A percentile compares a stretch with the other conserved stretches of the same genome.
These are phyloP conservation scores for Arizona elegans DNA, from an alignment of 2,113 vertebrate species.

Conservation along the genomic window DNA sequence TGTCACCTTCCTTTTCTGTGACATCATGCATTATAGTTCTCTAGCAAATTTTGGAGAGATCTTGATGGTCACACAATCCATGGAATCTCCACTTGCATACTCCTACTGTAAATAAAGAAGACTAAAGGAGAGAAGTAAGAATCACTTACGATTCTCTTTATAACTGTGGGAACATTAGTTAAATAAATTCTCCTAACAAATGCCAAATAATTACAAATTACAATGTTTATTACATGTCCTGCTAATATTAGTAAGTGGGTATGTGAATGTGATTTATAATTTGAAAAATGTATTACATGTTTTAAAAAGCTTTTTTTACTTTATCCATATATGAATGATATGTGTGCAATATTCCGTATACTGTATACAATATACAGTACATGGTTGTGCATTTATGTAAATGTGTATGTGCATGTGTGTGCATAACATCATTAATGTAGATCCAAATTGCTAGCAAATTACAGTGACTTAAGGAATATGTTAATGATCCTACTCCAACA, in stretches of 20 bases:
- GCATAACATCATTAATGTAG: constrained; percentile 68
- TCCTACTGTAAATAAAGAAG: not conserved
- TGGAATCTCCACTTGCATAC: not conserved
- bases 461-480: constrained; percentile 72
- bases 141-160: not conserved
- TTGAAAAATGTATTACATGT: constrained; percentile 9
- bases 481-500: constrained; percentile 71
- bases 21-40: not conserved
- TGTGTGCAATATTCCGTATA: constrained; percentile 37
- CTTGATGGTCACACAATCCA: not conserved
- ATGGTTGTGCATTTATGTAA: not conserved
- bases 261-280: not conserved
- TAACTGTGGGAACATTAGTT: not conserved
- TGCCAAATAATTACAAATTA: not conserved
- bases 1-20: not conserved
- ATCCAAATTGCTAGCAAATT: constrained; percentile 72
- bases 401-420: constrained; percentile 46
- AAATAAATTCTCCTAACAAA: not conserved
- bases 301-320: constrained; percentile 40
- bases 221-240: not conserved
- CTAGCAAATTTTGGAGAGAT: not conserved
- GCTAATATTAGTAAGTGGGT: not conserved
- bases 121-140: not conserved
- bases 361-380: not conserved
- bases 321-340: constrained; percentile 34